phyloP scores from a whole-genome alignment of 2,888 invertebrate species.

The Ligdia adustata region DNA sequence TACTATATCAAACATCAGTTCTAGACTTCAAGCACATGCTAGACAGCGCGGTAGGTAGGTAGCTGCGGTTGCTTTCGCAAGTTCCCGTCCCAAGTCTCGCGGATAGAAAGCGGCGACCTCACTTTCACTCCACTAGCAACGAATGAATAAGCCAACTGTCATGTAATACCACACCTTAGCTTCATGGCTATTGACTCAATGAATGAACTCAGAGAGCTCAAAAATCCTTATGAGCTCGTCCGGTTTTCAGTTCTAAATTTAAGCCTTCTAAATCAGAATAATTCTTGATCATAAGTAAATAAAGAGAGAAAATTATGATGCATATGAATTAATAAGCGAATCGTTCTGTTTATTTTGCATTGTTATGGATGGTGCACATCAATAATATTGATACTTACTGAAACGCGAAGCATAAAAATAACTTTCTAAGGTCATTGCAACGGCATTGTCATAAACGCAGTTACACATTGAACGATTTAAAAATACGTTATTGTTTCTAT shows the following conservation, averaged over 20 bases:
- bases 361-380: too few relatives aligned
- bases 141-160: constrained; percentile 36
- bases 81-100: constrained; percentile 46
- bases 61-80: constrained; percentile 68
- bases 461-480: too few relatives aligned
- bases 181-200: constrained; percentile 31
- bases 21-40: background rate
- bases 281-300: too few relatives aligned
- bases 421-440: background rate
- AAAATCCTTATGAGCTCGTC: constrained; percentile 1
- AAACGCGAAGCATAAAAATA: constrained; percentile 3
- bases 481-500: too few relatives aligned
- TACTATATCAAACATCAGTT: too few relatives aligned
- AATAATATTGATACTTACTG: too few relatives aligned
- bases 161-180: constrained; percentile 29
- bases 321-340: too few relatives aligned
- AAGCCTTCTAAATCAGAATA: too few relatives aligned
- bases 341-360: too few relatives aligned
- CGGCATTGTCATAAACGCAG: too few relatives aligned
- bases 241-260: too few relatives aligned
- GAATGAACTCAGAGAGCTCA: constrained; percentile 27
- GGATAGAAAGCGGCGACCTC: constrained; percentile 81
- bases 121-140: constrained; percentile 72
- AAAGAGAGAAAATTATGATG: too few relatives aligned
- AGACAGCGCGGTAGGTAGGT: constrained; percentile 38